phyloP scores from a whole-genome alignment of 2,797 vertebrate genomes.

The Phrynocephalus vlangalii region DNA sequence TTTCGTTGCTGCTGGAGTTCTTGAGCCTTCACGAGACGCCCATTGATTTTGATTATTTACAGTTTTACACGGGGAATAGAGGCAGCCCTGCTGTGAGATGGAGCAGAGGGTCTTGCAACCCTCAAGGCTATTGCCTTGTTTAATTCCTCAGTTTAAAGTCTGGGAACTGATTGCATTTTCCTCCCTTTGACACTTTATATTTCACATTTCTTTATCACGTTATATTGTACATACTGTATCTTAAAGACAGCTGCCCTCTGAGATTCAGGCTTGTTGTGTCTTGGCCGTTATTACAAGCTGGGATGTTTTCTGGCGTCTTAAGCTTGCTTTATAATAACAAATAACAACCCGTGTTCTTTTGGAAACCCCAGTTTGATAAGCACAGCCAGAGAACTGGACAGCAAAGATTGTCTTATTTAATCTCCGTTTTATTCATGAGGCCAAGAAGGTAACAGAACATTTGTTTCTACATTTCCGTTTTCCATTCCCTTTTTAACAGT shows the following conservation, averaged over 20 bases:
- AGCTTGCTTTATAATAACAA: conserved; percentile 30
- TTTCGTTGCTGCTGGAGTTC: conserved; percentile 58
- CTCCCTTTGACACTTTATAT: conserved; percentile 70
- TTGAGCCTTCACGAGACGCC: conserved; percentile 64
- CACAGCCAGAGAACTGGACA: conserved; percentile 15
- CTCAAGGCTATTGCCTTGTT: conserved; percentile 75
- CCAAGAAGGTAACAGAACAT: background rate
- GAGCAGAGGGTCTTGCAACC: conserved; percentile 73
- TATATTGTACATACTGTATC: conserved; percentile 43
- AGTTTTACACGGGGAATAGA: conserved; percentile 67
- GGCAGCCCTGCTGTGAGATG: conserved; percentile 72
- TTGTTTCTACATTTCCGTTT: conserved; percentile 53
- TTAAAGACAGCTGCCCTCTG: conserved; percentile 48
- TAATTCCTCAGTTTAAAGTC: conserved; percentile 74
- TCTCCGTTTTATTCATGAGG: conserved; percentile 42
- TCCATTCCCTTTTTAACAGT: conserved; percentile 61
- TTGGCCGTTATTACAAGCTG: conserved; percentile 49
- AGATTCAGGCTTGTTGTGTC: conserved; percentile 59
- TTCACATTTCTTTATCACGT: conserved; percentile 71
- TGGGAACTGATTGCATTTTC: conserved; percentile 72
- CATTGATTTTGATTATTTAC: conserved; percentile 79
- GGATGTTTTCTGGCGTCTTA: conserved; percentile 40
- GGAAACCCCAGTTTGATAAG: conserved; percentile 39
- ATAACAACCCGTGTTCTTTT: conserved; percentile 37
- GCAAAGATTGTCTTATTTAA: conserved; percentile 34